These are phyloP conservation scores for Marmota flaviventris DNA, from an alignment of 2,113 vertebrate species.

Conservation along the genomic window DNA sequence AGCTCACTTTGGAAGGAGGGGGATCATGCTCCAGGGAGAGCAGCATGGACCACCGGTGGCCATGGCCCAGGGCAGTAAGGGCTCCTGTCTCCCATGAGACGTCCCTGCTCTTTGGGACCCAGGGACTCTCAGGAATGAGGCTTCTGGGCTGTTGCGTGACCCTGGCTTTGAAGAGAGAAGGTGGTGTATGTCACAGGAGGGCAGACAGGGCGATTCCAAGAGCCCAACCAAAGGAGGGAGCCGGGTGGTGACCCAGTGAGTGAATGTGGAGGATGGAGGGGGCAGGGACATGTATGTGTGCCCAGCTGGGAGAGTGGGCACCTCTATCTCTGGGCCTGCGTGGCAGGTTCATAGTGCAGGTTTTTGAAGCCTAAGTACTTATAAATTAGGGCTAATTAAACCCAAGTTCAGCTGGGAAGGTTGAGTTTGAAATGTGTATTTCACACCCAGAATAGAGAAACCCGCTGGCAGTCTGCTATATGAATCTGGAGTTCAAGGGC, in stretches of 20 bases:
- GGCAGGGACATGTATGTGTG: rapidly evolving
- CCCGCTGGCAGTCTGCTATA: background rate
- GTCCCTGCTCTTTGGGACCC: background rate
- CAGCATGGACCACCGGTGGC: rapidly evolving
- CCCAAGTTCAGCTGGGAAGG: background rate
- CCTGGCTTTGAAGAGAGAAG: background rate
- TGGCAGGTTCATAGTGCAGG: background rate
- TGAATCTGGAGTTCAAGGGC: background rate
- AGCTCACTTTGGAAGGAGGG: background rate
- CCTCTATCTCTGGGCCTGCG: background rate
- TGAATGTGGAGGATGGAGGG: rapidly evolving
- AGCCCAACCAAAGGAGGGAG: too few relatives aligned
- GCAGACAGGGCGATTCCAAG: background rate
- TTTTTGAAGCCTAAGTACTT: background rate
- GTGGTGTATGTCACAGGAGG: background rate
- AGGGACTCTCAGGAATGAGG: rapidly evolving
- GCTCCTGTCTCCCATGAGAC: rapidly evolving
- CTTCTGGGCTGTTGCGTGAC: too few relatives aligned
- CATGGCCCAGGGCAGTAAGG: background rate
- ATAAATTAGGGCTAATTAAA: background rate
- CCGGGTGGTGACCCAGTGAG: rapidly evolving
- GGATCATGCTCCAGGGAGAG: background rate
- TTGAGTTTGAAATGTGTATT: background rate
- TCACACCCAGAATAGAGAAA: background rate
- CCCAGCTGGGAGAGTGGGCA: background rate